Evolutionary conservation across 2,888 invertebrate species (phyloP).

Genomic region (Strigamia maritima): DNA sequence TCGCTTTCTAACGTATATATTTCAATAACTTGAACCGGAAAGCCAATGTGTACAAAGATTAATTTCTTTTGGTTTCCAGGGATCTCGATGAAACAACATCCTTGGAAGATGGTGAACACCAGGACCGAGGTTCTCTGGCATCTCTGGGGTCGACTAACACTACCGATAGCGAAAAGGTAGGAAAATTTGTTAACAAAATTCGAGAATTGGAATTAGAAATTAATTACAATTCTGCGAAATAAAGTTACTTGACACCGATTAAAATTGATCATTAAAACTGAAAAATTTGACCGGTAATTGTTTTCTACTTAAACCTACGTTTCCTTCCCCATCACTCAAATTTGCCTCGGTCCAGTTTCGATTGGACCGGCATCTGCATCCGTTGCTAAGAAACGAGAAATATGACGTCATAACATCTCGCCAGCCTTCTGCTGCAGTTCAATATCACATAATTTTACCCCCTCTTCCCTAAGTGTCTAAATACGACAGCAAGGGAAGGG

Average conservation of each 20-base stretch:
- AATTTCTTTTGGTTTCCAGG: slow-evolving; percentile 54
- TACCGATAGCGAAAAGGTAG: slow-evolving; percentile 78
- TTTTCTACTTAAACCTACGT: neutral
- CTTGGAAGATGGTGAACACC: slow-evolving; percentile 75
- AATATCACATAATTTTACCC: slow-evolving; percentile 7
- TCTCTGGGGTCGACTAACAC: slow-evolving; percentile 94
- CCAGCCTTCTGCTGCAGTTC: neutral
- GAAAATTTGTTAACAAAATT: slow-evolving; percentile 47
- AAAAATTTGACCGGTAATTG: neutral
- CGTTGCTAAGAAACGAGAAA: slow-evolving; percentile 2
- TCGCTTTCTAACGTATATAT: neutral
- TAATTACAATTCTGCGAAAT: too few relatives aligned
- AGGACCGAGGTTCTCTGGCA: slow-evolving; percentile 68
- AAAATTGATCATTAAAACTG: neutral
- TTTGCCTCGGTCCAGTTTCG: slow-evolving; percentile 24
- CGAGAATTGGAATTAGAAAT: too few relatives aligned
- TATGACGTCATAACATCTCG: slow-evolving; percentile 1
- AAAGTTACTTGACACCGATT: too few relatives aligned
- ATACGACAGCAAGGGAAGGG: neutral
- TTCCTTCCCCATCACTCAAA: slow-evolving; percentile 18
- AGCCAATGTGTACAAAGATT: too few relatives aligned
- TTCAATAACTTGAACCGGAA: too few relatives aligned
- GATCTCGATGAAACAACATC: slow-evolving; percentile 78
- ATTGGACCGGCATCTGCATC: slow-evolving; percentile 28
- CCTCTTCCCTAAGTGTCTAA: slow-evolving; percentile 6